Evolutionary conservation across 1,140 invertebrate genomes (phyloP), one percentile per base, ranked within the genome.

Genomic region (Sitophilus oryzae): DNA sequence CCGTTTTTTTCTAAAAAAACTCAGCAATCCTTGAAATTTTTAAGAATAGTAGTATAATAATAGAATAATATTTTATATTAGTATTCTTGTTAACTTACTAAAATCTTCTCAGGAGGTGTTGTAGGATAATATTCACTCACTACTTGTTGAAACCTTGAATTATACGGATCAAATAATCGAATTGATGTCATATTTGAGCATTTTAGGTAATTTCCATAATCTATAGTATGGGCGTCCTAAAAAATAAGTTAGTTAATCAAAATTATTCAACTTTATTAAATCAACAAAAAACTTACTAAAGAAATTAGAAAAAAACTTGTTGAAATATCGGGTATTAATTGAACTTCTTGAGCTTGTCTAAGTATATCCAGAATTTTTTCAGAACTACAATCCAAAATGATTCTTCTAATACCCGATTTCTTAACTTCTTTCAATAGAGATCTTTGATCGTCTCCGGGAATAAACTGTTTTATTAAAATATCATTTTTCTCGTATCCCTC

Each of bases 391-490:
- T 96, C 89, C 1, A 96, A 65, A 4, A 96, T 77, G 5, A 96
- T 81, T 59, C 85, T 82, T 15, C 78, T 82, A 60, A 88, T 83
- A 0, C 79, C 78, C 0, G 80, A 80, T 0, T 76, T 73, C 52
- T 83, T 82, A 11, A 94, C 77, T 54, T 89, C 80, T 70, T 93
- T 93, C 15, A 94, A 67, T 41, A 93, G 69, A 0, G 82, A 78
- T 70, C 74, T 75, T 56, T 84, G 81, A 70, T 89, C 84, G 1
- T 73, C 73, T 15, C 77, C 81, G 11, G 78, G 73, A 1, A 68
- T 71, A 0, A 88, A 59, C 64, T 83, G 79, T 23, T 77, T 75
- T 2, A 86, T 70, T 0, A 77, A 80, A 0, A 86, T 75, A 1
- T 79, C 76, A 62, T 74, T 67, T 15, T 81, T 61, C 44, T 76